phyloP scores from a whole-genome alignment of 2,797 vertebrate genomes.

The Erethizon dorsatum region DNA sequence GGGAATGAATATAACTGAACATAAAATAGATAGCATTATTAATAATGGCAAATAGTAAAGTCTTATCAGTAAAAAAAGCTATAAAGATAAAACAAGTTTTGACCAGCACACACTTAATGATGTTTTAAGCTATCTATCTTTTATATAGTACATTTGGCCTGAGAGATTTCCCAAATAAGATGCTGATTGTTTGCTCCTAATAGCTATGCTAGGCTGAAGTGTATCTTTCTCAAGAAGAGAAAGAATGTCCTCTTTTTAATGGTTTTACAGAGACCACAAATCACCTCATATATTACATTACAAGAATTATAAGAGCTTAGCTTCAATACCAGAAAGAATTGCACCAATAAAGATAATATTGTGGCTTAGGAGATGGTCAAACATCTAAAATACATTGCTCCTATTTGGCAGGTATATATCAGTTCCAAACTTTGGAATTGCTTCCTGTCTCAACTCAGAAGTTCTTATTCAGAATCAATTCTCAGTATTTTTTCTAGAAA shows the following conservation, averaged over 20 bases:
- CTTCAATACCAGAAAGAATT: constrained; percentile 53
- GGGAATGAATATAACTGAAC: constrained; percentile 54
- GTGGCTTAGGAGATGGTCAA: background rate
- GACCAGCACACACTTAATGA: constrained; percentile 43
- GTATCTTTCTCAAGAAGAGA: constrained; percentile 33
- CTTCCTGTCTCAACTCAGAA: background rate
- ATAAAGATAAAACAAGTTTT: constrained; percentile 70
- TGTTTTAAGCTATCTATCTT: constrained; percentile 62
- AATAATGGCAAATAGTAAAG: constrained; percentile 68
- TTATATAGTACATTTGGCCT: constrained; percentile 54
- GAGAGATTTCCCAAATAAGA: constrained; percentile 54
- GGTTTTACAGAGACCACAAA: constrained; percentile 64
- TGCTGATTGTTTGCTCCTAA: constrained; percentile 43
- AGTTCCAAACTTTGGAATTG: background rate
- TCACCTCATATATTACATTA: constrained; percentile 25
- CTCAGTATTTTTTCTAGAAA: background rate
- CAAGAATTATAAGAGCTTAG: constrained; percentile 44
- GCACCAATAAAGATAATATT: background rate
- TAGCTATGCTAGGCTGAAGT: constrained; percentile 55
- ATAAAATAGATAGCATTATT: constrained; percentile 69
- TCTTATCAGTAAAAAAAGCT: constrained; percentile 70
- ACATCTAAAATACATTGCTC: background rate
- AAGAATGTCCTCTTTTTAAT: constrained; percentile 49
- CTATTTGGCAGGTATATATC: background rate
- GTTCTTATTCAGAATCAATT: background rate